phyloP scores from a whole-genome alignment of 1,140 invertebrate genomes.

The Dendrolimus kikuchii region DNA sequence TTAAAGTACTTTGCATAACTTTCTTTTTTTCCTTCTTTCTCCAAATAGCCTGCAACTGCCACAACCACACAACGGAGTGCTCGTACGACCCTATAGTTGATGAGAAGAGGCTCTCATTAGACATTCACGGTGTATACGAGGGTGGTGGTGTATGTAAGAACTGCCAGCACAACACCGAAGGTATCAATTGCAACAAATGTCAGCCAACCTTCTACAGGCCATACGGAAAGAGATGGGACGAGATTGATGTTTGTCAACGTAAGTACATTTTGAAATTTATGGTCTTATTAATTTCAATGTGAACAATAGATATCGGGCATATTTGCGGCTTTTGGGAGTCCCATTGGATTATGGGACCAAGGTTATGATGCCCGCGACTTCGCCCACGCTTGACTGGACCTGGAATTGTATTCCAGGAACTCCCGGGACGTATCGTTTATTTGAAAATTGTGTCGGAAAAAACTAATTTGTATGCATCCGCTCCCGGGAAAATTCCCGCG shows the following conservation, averaged over 20 bases:
- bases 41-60: constrained; percentile 95
- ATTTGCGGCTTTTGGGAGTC: no score
- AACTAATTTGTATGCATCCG: no score
- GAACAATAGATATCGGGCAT: constrained; percentile 3
- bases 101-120: constrained; percentile 83
- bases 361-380: no score
- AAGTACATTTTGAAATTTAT: constrained; percentile 10
- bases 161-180: constrained; percentile 94
- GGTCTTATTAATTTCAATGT: background rate
- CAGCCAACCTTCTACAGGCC: constrained; percentile 90
- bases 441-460: no score
- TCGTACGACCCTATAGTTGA: constrained; percentile 90
- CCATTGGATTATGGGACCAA: no score
- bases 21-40: constrained; percentile 5
- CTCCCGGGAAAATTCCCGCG: no score
- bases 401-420: no score
- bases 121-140: constrained; percentile 92
- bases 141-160: constrained; percentile 95
- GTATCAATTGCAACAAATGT: constrained; percentile 98
- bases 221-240: constrained; percentile 84
- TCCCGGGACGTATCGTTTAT: no score
- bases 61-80: constrained; percentile 94
- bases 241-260: constrained; percentile 92
- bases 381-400: no score
- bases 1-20: no score